A percentile compares a stretch with the other conserved stretches of the same genome.
Conservation (phyloP, 2,888 invertebrate species). For the Hoplodrina ambigua region DNA sequence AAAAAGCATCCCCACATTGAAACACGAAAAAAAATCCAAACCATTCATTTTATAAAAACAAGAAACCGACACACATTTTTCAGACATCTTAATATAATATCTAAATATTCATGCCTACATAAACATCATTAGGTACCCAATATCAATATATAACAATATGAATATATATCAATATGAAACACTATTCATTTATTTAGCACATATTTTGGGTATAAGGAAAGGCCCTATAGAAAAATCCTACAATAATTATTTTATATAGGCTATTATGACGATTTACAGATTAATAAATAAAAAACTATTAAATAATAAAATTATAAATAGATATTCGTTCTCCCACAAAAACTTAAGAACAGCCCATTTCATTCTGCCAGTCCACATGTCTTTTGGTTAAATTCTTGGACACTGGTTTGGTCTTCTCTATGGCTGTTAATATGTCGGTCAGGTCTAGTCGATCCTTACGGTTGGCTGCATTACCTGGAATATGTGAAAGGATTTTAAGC, state of each 20-base stretch:
- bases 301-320: no score
- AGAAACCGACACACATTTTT: neutral
- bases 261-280: no score
- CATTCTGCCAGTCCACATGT: conserved; percentile 92
- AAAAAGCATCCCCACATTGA: no score
- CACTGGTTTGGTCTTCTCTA: conserved; percentile 91
- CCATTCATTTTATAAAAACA: neutral
- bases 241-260: no score
- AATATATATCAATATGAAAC: conserved; percentile 17
- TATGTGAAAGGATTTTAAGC: neutral
- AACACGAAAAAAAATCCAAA: neutral
- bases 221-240: no score
- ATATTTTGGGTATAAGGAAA: conserved; percentile 2
- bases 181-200: conserved; percentile 1
- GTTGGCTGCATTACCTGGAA: conserved; percentile 71
- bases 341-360: conserved; percentile 88
- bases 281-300: no score
- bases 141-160: conserved; percentile 8
- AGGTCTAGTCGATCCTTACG: conserved; percentile 81
- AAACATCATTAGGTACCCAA: conserved; percentile 1
- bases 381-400: conserved; percentile 89
- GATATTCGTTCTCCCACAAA: no score
- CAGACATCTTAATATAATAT: conserved; percentile 1
- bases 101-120: conserved; percentile 1
- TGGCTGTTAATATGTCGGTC: conserved; percentile 86